Conservation (phyloP, 1,140 invertebrate genomes). For the Ridgeia piscesae region DNA sequence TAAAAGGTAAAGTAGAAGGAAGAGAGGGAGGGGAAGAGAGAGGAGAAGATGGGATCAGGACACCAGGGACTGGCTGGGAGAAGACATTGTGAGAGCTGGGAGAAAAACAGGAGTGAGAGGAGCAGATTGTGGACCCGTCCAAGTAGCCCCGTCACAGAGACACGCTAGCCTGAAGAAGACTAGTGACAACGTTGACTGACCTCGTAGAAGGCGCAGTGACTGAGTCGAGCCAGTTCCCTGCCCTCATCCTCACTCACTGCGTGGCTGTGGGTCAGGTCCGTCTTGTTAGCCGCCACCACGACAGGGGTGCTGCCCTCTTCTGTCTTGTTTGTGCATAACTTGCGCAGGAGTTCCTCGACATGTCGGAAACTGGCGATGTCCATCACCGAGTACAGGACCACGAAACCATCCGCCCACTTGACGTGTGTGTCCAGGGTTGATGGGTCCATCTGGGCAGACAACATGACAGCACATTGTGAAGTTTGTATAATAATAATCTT, state of each 20-base stretch:
- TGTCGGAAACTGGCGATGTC: not conserved
- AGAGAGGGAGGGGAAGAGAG: too few species aligned
- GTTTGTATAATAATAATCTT: too few species aligned
- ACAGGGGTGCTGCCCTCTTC: conserved; percentile 6
- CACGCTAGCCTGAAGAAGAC: too few species aligned
- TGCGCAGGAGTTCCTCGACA: conserved; percentile 5
- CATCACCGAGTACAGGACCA: conserved; percentile 4
- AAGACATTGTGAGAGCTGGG: too few species aligned
- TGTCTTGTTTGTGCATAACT: not conserved
- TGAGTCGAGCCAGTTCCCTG: not conserved
- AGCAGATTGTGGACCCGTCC: too few species aligned
- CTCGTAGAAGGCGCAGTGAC: not conserved
- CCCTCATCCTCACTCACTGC: not conserved
- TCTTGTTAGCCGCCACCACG: conserved; percentile 12
- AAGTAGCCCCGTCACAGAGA: too few species aligned
- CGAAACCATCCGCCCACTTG: conserved; percentile 18
- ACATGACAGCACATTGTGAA: too few species aligned
- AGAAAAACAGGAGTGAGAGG: too few species aligned
- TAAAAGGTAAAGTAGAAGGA: too few species aligned
- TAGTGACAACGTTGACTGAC: not conserved
- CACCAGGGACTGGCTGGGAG: too few species aligned
- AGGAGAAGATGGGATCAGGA: too few species aligned
- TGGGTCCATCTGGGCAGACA: not conserved
- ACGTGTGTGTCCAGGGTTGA: not conserved
- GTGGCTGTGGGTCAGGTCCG: not conserved